Evolutionary conservation across 2,888 invertebrate genomes (phyloP).

Genomic region (Drosophila dives): DNA sequence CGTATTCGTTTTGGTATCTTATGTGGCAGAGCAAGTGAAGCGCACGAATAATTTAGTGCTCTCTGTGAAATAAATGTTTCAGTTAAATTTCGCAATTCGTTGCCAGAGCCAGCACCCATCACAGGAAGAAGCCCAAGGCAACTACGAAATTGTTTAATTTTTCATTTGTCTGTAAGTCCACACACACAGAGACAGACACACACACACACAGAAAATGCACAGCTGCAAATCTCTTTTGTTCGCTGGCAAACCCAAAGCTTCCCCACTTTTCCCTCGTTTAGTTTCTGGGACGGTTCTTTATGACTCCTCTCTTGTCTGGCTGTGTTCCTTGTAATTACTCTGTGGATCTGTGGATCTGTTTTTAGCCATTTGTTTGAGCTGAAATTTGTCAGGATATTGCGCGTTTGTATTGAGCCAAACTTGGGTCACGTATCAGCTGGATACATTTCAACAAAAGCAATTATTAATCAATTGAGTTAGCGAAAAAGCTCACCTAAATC

Average conservation of each 20-base stretch:
- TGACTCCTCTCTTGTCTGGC: slow-evolving; percentile 41
- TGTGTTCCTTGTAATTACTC: slow-evolving; percentile 69
- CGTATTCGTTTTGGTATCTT: slow-evolving; percentile 33
- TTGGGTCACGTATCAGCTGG: slow-evolving; percentile 42
- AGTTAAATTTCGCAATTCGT: slow-evolving; percentile 78
- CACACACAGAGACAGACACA: slow-evolving; percentile 11
- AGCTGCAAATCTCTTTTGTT: slow-evolving; percentile 26
- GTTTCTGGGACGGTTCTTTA: slow-evolving; percentile 37
- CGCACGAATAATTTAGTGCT: slow-evolving; percentile 75
- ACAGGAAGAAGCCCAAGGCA: slow-evolving; percentile 26
- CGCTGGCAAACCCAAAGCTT: slow-evolving; percentile 10
- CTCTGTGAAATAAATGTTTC: slow-evolving; percentile 74
- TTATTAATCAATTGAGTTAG: slow-evolving; percentile 68
- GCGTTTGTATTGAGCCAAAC: slow-evolving; percentile 18
- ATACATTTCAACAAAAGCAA: slow-evolving; percentile 48
- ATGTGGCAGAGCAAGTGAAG: slow-evolving; percentile 34
- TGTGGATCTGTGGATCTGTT: slow-evolving; percentile 60
- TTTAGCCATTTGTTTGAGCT: slow-evolving; percentile 74
- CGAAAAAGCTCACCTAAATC: slow-evolving; percentile 42
- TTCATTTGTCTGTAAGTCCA: slow-evolving; percentile 63
- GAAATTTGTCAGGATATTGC: slow-evolving; percentile 74
- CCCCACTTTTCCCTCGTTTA: slow-evolving; percentile 26
- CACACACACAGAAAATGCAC: slow-evolving; percentile 5
- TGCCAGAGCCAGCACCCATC: slow-evolving; percentile 37
- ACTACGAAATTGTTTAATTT: slow-evolving; percentile 78